Percentiles rank a stretch among this genome's conserved stretches.
These are phyloP conservation scores for Tor tambroides DNA, from an alignment of 2,113 vertebrate genomes.

Conservation along the genomic window DNA sequence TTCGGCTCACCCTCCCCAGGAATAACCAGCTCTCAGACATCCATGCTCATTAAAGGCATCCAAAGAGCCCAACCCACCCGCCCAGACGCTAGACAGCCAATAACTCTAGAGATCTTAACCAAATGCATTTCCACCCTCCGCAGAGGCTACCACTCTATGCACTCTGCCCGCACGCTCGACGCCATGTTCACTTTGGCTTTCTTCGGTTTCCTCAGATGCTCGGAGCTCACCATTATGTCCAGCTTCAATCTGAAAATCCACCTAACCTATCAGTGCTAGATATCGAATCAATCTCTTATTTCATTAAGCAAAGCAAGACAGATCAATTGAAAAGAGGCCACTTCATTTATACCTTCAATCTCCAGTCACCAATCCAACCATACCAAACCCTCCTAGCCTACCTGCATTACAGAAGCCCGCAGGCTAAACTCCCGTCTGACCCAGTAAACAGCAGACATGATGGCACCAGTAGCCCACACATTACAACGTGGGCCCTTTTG, in stretches of 20 bases:
- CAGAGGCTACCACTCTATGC: not conserved
- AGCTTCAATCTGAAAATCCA: not conserved
- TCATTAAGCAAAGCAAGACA: not conserved
- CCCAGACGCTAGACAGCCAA: not conserved
- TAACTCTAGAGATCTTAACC: not conserved
- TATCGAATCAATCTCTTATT: not conserved
- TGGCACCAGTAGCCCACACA: no score
- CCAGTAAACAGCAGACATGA: no score
- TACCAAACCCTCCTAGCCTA: not conserved
- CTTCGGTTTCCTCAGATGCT: conserved; percentile 33
- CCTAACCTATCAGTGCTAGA: not conserved
- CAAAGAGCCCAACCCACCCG: not conserved
- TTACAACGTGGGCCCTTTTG: no score
- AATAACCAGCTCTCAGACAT: not conserved
- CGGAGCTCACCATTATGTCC: not conserved
- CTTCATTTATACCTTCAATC: not conserved
- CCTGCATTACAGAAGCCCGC: not conserved
- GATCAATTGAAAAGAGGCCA: not conserved
- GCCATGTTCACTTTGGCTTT: conserved; percentile 47
- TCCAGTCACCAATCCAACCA: not conserved
- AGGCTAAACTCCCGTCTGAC: not conserved
- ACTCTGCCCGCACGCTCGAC: no score
- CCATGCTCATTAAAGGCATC: not conserved
- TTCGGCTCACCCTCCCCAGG: no score
- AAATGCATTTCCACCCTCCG: not conserved